Evolutionary conservation across 2,797 vertebrate species (phyloP), one percentile per base, ranked within the genome.

Genomic region (Loris lydekkerianus): DNA sequence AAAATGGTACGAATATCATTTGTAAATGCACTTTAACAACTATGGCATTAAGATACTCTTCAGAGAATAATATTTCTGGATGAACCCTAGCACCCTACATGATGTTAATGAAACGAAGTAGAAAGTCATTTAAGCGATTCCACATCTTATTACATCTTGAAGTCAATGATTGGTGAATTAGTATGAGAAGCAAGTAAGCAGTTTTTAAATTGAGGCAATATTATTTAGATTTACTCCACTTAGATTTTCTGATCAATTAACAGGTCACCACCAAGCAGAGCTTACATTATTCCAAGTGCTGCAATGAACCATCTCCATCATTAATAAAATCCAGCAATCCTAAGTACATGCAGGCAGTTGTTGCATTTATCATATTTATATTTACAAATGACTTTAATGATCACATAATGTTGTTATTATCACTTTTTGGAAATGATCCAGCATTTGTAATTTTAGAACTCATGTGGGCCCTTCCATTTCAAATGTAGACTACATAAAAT

Each of bases 171-270:
- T 61, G 97, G 89, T 87, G 97, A 95, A 97, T 91, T 84, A 87
- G 63, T 72, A 89, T 90, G 82, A 87, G 72, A 91, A 96, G 87
- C 86, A 96, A 98, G 94, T 96, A 97, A 98, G 97, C 97, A 97
- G 88, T 97, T 98, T 98, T 98, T 97, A 97, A 98, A 92, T 93
- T 91, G 97, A 96, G 94, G 98, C 97, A 96, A 95, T 91, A 97
- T 90, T 96, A 97, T 89, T 98, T 98, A 98, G 87, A 97, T 97
- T 97, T 97, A 96, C 96, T 77, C 70, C 75, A 14, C 81, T 97
- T 92, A 91, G 67, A 67, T 88, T 97, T 98, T 98, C 95, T 97
- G 97, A 98, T 98, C 98, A 98, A 98, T 98, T 98, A 98, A 97
- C 91, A 97, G 97, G 96, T 98, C 97, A 97, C 78, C 93, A 85